Percentiles rank a stretch among this genome's conserved stretches.
Conservation (phyloP, 2,888 invertebrate genomes). For the Copidosoma aretas region DNA sequence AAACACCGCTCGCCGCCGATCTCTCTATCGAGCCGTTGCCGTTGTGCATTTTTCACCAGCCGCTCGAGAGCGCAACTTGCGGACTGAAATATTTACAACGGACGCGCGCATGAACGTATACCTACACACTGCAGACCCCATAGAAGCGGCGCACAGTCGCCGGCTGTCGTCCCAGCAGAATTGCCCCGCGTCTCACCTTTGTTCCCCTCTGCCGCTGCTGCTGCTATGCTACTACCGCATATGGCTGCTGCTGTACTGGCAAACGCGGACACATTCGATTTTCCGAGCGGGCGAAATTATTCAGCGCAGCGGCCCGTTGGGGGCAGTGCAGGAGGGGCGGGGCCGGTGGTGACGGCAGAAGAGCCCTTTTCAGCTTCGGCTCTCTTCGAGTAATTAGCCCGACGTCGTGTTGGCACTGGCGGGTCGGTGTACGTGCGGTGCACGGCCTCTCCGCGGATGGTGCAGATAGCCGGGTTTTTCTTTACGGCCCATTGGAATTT, state of each 20-base stretch:
- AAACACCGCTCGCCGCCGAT: neutral
- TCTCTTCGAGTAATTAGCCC: constrained; percentile 11
- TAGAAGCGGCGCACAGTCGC: constrained; percentile 1
- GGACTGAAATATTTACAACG: constrained; percentile 21
- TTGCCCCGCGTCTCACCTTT: neutral
- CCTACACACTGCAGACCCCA: too few relatives aligned
- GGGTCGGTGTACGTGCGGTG: neutral
- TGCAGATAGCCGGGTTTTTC: constrained; percentile 1
- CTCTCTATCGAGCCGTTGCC: neutral
- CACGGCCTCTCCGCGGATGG: neutral
- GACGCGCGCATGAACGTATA: neutral
- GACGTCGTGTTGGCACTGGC: neutral
- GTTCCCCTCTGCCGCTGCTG: neutral
- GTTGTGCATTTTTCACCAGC: constrained; percentile 13
- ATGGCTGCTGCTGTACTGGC: neutral
- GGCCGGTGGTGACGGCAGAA: too few relatives aligned
- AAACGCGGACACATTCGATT: constrained; percentile 8
- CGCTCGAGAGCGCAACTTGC: neutral
- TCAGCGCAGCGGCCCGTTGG: neutral
- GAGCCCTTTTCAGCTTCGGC: neutral
- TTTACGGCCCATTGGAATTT: constrained; percentile 10
- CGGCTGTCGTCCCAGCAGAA: neutral
- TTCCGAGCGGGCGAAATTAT: constrained; percentile 12
- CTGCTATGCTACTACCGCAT: too few relatives aligned
- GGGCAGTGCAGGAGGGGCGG: too few relatives aligned